These are phyloP conservation scores for Teinopalpus imperialis DNA, from an alignment of 2,888 invertebrate species.

Conservation along the genomic window DNA sequence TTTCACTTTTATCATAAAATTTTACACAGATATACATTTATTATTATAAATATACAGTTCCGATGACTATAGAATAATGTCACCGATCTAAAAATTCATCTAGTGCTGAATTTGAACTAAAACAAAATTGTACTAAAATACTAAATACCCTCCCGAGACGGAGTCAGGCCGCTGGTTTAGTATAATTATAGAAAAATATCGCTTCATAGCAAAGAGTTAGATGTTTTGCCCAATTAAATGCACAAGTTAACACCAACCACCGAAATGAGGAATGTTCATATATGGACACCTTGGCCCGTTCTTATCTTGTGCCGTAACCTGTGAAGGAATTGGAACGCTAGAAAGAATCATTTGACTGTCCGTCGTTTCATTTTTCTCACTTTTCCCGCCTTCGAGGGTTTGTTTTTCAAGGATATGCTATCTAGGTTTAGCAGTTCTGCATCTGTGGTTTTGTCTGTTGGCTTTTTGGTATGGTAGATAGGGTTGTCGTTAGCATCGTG, in stretches of 20 bases:
- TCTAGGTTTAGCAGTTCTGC: constrained; percentile 62
- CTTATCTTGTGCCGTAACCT: constrained; percentile 46
- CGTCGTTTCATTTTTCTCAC: constrained; percentile 62
- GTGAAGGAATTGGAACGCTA: constrained; percentile 70
- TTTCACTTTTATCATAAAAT: constrained; percentile 35
- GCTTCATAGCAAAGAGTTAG: constrained; percentile 30
- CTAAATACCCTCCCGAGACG: constrained; percentile 47
- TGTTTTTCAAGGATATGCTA: constrained; percentile 60
- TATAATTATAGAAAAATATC: constrained; percentile 57
- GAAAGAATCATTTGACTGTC: constrained; percentile 76
- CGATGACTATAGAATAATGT: constrained; percentile 30
- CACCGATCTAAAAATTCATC: constrained; percentile 43
- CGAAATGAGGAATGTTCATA: constrained; percentile 58
- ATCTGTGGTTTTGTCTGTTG: constrained; percentile 38
- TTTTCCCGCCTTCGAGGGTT: constrained; percentile 55
- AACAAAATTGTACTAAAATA: constrained; percentile 73
- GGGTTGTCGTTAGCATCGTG: constrained; percentile 67
- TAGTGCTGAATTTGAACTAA: constrained; percentile 65
- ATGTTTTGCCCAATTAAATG: constrained; percentile 49
- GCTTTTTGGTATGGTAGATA: constrained; percentile 33
- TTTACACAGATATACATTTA: constrained; percentile 52
- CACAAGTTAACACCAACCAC: constrained; percentile 63
- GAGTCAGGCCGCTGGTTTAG: constrained; percentile 44
- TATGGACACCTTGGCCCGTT: neutral
- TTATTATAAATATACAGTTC: constrained; percentile 55